Evolutionary conservation across 2,888 invertebrate genomes (phyloP), one percentile per base, ranked within the genome.

Genomic region (Zygogramma bicolorata): DNA sequence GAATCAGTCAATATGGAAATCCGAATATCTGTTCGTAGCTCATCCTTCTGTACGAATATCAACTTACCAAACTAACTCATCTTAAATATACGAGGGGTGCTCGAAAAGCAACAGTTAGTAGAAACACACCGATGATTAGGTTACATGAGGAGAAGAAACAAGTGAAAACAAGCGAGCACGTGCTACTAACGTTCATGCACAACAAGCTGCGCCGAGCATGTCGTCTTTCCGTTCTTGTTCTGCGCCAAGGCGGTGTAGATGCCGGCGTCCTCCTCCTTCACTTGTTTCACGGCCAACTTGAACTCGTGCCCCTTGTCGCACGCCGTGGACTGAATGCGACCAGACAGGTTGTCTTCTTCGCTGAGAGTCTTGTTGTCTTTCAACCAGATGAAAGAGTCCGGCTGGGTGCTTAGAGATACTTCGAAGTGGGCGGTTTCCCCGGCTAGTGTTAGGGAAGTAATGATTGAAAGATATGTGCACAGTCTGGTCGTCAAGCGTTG

Each of bases 171-270:
- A 73, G 40, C 60, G n/a, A n/a, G 49, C 61, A 53, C 73, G 42
- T 25, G 57, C 71, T 81, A 88, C 92, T 92, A 89, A 96, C 96
- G 89, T 90, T 94, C 92, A 83, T 94, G 93, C 78, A 97, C 96
- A 77, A 94, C 91, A 81, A 97, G 91, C 87, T 95, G 95, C 73
- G 96, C 95, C 46, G 96, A 95, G 86, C 96, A 95, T 73, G 94
- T 93, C 57, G 94, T 90, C 81, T 93, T 94, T 73, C 97, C 96
- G 70, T 92, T 91, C 27, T 90, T 89, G 83, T 96, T 96, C 71
- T 93, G 92, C 20, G 97, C 97, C 76, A 95, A 92, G 58, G 96
- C 96, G 0, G 96, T 95, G 86, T 98, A 98, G 53, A 95, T 91
- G 61, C 97, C 97, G n/a, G 93, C 91, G 87, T 98, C 98, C 29